Conservation (phyloP, 2,888 invertebrate species). For the Thereva nobilitata region DNA sequence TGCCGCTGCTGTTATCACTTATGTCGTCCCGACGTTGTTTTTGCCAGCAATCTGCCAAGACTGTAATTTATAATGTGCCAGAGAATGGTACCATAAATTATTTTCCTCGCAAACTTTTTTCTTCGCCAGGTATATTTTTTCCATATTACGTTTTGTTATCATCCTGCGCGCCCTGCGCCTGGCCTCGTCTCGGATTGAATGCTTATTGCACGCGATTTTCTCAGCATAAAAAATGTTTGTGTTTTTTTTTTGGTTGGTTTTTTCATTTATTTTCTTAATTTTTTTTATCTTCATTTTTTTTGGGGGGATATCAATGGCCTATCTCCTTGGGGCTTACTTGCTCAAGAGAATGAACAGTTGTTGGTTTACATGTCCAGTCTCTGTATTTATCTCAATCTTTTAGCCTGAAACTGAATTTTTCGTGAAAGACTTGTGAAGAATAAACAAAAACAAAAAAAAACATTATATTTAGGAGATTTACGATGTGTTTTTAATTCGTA, state of each 20-base stretch:
- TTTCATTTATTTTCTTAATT: no score
- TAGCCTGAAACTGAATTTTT: background rate
- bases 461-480: constrained; percentile 25
- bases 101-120: constrained; percentile 24
- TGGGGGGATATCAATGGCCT: background rate
- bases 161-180: constrained; percentile 10
- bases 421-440: background rate
- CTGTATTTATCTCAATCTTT: constrained; percentile 22
- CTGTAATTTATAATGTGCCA: constrained; percentile 37
- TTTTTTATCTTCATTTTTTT: constrained; percentile 10
- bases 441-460: constrained; percentile 4
- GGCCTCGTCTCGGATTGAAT: background rate
- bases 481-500: constrained; percentile 36
- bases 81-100: constrained; percentile 42
- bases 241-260: no score
- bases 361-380: background rate
- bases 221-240: no score
- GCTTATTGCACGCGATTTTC: constrained; percentile 18
- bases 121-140: constrained; percentile 3
- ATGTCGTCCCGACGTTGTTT: constrained; percentile 28
- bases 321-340: constrained; percentile 20
- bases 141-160: constrained; percentile 13
- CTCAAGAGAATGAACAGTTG: background rate
- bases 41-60: constrained; percentile 28
- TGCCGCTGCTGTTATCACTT: constrained; percentile 32